Evolutionary conservation across 2,797 vertebrate genomes (phyloP).

Genomic region (Peromyscus eremicus): DNA sequence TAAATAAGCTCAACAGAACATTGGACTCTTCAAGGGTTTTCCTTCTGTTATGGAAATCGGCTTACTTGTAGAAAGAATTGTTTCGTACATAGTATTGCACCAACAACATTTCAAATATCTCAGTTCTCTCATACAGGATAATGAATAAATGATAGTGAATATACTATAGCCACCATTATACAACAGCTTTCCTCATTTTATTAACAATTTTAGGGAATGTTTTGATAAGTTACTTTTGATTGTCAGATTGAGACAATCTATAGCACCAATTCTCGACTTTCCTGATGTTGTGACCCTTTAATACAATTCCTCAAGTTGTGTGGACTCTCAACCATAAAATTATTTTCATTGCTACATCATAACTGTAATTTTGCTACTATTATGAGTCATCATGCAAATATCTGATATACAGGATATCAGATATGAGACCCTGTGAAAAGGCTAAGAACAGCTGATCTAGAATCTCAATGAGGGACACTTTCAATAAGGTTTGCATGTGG

Average conservation of each 20-base stretch:
- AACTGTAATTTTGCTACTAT: neutral
- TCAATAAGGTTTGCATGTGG: neutral
- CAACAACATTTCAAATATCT: neutral
- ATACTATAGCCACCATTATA: accelerated
- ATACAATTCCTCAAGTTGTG: neutral
- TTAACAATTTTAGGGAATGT: neutral
- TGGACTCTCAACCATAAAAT: too few species aligned
- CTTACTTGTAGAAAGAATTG: neutral
- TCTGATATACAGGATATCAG: too few species aligned
- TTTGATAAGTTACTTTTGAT: neutral
- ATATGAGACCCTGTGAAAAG: too few species aligned
- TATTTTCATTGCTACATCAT: neutral
- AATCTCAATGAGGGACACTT: neutral
- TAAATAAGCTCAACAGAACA: neutral
- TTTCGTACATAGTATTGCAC: accelerated
- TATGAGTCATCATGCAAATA: neutral
- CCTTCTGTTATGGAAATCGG: neutral
- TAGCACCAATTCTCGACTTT: neutral
- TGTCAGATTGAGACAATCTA: neutral
- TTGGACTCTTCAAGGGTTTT: neutral
- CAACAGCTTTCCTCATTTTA: neutral
- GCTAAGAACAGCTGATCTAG: neutral
- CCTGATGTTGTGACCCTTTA: neutral
- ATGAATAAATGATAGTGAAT: neutral
- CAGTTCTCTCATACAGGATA: too few species aligned